Conservation (phyloP, 2,888 invertebrate genomes). For the Cecidostiba fungosa region DNA sequence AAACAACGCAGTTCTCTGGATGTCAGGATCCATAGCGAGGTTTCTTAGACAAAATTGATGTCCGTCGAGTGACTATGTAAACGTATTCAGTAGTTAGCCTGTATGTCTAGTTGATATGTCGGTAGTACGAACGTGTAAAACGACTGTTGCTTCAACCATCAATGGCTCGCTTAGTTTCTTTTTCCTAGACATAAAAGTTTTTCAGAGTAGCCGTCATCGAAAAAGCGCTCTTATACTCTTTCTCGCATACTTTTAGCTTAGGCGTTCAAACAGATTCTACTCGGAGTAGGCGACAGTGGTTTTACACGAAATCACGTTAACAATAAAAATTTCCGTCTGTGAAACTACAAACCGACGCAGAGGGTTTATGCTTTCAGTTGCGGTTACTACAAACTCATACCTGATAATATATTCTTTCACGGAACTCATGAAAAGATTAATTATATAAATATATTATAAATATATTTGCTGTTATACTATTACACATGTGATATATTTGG, state of each 20-base stretch:
- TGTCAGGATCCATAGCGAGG: slow-evolving; percentile 40
- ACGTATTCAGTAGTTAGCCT: slow-evolving; percentile 78
- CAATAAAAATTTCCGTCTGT: slow-evolving; percentile 73
- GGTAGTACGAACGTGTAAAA: slow-evolving; percentile 68
- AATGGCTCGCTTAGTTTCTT: background rate
- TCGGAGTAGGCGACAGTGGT: background rate
- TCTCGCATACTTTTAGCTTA: background rate
- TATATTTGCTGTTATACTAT: slow-evolving; percentile 37
- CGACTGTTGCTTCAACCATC: slow-evolving; percentile 26
- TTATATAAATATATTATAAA: slow-evolving; percentile 19
- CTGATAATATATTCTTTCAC: slow-evolving; percentile 34
- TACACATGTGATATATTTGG: slow-evolving; percentile 46
- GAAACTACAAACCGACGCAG: slow-evolving; percentile 68
- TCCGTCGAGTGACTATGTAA: slow-evolving; percentile 68
- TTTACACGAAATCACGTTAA: slow-evolving; percentile 67
- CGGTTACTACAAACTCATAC: background rate
- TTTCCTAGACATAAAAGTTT: background rate
- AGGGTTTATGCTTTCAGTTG: slow-evolving; percentile 54
- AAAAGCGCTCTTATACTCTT: background rate
- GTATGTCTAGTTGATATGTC: slow-evolving; percentile 74
- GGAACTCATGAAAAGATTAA: background rate
- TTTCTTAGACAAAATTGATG: slow-evolving; percentile 56
- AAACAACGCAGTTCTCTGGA: slow-evolving; percentile 44
- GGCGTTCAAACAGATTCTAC: background rate
- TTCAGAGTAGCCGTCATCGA: background rate